Evolutionary conservation across 2,113 vertebrate genomes (phyloP).

Genomic region (Paramormyrops kingsleyae): DNA sequence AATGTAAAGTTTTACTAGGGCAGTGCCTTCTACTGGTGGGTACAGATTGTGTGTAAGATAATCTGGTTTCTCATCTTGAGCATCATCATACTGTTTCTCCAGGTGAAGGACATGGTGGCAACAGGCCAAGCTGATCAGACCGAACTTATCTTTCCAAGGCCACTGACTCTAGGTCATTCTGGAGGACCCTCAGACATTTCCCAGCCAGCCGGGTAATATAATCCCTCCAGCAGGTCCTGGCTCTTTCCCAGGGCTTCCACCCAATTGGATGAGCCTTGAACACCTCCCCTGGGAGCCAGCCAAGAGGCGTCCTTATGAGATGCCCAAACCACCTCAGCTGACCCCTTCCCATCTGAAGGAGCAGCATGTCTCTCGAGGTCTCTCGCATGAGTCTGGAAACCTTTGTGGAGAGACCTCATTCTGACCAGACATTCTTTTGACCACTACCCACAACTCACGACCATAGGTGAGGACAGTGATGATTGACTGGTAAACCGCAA

Average conservation of each 20-base stretch:
- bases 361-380: background rate
- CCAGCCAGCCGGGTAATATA: background rate
- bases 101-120: background rate
- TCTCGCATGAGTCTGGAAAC: background rate
- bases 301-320: background rate
- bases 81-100: background rate
- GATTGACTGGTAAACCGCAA: background rate
- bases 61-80: background rate
- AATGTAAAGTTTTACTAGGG: background rate
- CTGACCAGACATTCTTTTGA: no score
- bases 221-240: background rate
- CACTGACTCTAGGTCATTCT: background rate
- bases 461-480: background rate
- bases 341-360: background rate
- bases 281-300: background rate
- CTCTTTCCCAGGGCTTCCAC: background rate
- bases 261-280: background rate
- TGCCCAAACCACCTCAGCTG: background rate
- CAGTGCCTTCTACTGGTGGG: background rate
- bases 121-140: background rate
- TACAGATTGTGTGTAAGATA: background rate
- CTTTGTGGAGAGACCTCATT: background rate
- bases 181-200: background rate
- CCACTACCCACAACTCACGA: background rate
- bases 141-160: background rate